phyloP scores from a whole-genome alignment of 2,113 vertebrate genomes.

The Heliornis fulica region DNA sequence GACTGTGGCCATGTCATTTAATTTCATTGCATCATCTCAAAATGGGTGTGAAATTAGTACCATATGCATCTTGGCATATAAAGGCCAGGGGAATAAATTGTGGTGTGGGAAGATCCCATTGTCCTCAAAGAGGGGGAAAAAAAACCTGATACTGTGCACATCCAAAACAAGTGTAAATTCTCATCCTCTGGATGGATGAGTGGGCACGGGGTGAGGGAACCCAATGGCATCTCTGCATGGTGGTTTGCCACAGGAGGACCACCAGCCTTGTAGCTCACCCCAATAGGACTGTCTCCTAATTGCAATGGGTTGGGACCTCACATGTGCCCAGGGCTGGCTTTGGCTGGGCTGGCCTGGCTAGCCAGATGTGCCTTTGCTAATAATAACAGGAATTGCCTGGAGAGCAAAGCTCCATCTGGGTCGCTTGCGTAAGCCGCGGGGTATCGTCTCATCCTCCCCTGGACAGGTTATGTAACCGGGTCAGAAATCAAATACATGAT shows the following conservation, averaged over 20 bases:
- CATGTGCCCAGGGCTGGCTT: not conserved
- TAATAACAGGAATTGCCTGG: constrained; percentile 18
- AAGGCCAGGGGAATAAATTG: not conserved
- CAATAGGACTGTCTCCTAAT: not conserved
- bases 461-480: constrained; percentile 10
- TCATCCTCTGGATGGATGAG: not conserved
- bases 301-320: not conserved
- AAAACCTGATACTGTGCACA: not conserved
- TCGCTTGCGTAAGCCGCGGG: not conserved
- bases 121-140: not conserved
- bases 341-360: not conserved
- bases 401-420: not conserved
- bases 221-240: fast-evolving
- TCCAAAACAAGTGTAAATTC: not conserved
- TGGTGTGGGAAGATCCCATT: not conserved
- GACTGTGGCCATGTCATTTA: not conserved
- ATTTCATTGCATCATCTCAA: constrained; percentile 32
- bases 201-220: not conserved
- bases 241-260: not conserved
- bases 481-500: not conserved
- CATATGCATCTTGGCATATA: not conserved
- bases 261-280: fast-evolving
- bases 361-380: constrained; percentile 52
- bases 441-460: not conserved
- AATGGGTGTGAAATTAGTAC: constrained; percentile 36